These are phyloP conservation scores for Pelusios castaneus DNA, from an alignment of 2,113 vertebrate genomes.

Conservation along the genomic window DNA sequence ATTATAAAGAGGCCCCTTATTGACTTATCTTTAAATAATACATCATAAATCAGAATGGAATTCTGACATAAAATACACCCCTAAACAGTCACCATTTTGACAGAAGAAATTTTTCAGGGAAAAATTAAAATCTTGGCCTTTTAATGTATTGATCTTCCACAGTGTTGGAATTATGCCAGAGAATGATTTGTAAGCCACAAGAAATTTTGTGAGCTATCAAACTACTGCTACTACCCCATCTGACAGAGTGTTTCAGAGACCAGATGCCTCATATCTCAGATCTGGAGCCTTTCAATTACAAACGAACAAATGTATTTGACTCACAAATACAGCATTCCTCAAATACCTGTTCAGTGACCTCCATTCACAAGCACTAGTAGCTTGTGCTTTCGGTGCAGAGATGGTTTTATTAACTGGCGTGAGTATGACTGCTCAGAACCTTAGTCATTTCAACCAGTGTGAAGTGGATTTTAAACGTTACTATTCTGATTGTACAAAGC, in stretches of 20 bases:
- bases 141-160: neutral
- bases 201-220: conserved; percentile 42
- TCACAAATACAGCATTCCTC: neutral
- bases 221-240: conserved; percentile 22
- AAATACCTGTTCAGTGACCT: neutral
- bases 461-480: neutral
- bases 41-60: neutral
- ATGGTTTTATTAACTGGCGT: neutral
- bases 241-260: conserved; percentile 28
- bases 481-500: neutral
- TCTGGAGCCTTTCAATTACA: conserved; percentile 29
- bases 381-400: neutral
- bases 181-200: neutral
- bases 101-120: conserved; percentile 36
- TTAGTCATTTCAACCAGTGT: neutral
- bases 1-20: neutral
- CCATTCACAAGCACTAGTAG: neutral
- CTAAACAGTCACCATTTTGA: conserved; percentile 2
- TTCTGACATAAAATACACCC: neutral
- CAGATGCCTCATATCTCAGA: conserved; percentile 1
- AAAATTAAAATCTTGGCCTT: neutral
- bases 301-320: neutral
- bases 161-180: conserved; percentile 11
- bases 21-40: neutral
- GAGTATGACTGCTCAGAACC: neutral